Evolutionary conservation across 2,888 invertebrate genomes (phyloP), one percentile per base, ranked within the genome.

Genomic region (Nomada ruficornis): DNA sequence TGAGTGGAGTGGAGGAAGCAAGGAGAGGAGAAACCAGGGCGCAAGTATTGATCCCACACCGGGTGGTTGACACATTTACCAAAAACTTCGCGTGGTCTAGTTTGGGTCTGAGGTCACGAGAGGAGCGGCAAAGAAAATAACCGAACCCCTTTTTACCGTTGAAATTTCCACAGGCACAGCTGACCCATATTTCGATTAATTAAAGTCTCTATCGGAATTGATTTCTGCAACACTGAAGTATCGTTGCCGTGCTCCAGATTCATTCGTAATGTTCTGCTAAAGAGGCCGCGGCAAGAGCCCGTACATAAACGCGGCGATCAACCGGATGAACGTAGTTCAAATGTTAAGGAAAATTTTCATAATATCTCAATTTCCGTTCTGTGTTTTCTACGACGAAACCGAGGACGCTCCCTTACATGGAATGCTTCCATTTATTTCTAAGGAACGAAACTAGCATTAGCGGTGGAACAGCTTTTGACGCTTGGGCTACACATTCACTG

Each of bases 21-120:
- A 79, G 79, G 77, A 82, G 77, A 83, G 81, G 84, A 85, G 80
- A 86, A 91, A 91, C 90, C 91, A 90, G 91, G 92, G 86, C 92
- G 91, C 90, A 89, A 92, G 92, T 93, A 93, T 93, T 93, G 93
- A 93, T 93, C 93, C 89, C 85, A 76, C 84, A 65, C 86, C 82
- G 89, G 87, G 85, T 85, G 89, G 90, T 91, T 92, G 91, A 92
- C 92, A 92, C 91, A 92, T 92, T 92, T 92, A 90, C 90, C 89
- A 88, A 91, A 91, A 92, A 91, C 90, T 89, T 88, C 80, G 87
- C 86, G 85, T 91, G 91, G 86, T 91, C 92, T 84, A 92, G 90
- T 91, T 91, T 91, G 85, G 77, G 72, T 74, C 64, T 57, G 77
- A 85, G 85, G 82, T 84, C 83, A 80, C 71, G 23, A 70, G 65